Evolutionary conservation across 2,888 invertebrate genomes (phyloP), one percentile per base, ranked within the genome.

Genomic region (Chaetogeoica ovagalla): DNA sequence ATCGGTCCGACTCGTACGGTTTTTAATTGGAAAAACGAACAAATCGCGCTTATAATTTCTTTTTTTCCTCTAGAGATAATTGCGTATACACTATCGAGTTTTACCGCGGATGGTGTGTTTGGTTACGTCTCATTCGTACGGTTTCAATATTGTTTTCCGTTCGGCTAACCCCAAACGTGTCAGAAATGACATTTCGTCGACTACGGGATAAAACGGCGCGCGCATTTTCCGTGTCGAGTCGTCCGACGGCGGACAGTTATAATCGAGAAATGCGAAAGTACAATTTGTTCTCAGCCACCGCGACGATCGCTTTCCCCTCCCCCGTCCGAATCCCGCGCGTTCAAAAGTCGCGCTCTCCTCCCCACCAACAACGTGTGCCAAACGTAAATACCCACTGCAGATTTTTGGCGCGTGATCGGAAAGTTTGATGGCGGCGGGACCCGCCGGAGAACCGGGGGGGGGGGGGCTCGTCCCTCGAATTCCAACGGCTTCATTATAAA

Each of bases 371-470:
- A 2, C 77, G 68, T 77, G 77, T 69, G 77, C 77, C 63, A 23
- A 70, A 79, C 79, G 71, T 79, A 79, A 79, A 79, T 63, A 79
- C n/a, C n/a, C n/a, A n/a, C 79, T 30, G 30, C 30, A 43, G 79
- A n/a, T 79, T 79, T 79, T 79, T 79, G 79, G 79, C 79, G 79
- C 79, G 79, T 79, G 79, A 79, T 79, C 79, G 79, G 79, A 79
- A 79, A 79, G 79, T 79, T 79, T 79, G 79, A 79, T 71, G 70
- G 79, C 70, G 70, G 68, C 39, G 48, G 37, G 70, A 77, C 77
- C 30, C 30, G 4, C 30, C 30, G 4, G 30, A 62, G 77, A 77
- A 77, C 62, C n/a, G n/a, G n/a, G n/a, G n/a, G n/a, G n/a, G n/a
- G n/a, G n/a, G n/a, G 69, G 79, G 62, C 70, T 79, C 70, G 70